Evolutionary conservation across 2,113 vertebrate species (phyloP).

Genomic region (Grus americana): DNA sequence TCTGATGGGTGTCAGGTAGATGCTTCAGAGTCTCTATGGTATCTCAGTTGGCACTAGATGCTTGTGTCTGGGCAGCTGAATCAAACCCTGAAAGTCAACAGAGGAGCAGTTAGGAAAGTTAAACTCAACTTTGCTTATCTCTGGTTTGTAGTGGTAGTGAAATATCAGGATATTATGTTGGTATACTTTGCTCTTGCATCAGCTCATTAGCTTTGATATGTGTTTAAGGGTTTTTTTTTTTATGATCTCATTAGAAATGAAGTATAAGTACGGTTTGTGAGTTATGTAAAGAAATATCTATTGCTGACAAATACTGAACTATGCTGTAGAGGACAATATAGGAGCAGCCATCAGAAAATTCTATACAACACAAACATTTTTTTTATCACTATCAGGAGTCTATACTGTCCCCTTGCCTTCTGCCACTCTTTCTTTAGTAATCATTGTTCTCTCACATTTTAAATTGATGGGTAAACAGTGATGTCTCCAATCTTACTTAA

Average conservation of each 20-base stretch:
- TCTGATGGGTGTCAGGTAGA: neutral
- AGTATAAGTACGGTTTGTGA: neutral
- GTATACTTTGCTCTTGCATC: neutral
- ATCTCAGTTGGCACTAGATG: neutral
- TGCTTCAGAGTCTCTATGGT: neutral
- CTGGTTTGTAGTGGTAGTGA: neutral
- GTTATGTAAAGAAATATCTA: neutral
- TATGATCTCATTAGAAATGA: neutral
- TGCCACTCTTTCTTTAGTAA: neutral
- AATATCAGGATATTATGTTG: neutral
- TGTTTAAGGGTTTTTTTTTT: neutral
- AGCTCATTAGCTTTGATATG: neutral
- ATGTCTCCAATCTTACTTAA: neutral
- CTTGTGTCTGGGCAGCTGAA: neutral
- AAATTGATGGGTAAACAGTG: neutral
- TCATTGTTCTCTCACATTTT: neutral
- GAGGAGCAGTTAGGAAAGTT: neutral
- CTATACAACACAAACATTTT: neutral
- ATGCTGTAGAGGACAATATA: neutral
- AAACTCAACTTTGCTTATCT: neutral
- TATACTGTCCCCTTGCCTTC: neutral
- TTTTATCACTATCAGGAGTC: neutral
- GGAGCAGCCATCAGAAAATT: neutral
- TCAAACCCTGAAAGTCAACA: neutral
- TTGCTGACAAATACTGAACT: neutral